A percentile compares a stretch with the other conserved stretches of the same genome.
Evolutionary conservation across 2,888 invertebrate genomes (phyloP).

Genomic region (Chrysina gloriosa): DNA sequence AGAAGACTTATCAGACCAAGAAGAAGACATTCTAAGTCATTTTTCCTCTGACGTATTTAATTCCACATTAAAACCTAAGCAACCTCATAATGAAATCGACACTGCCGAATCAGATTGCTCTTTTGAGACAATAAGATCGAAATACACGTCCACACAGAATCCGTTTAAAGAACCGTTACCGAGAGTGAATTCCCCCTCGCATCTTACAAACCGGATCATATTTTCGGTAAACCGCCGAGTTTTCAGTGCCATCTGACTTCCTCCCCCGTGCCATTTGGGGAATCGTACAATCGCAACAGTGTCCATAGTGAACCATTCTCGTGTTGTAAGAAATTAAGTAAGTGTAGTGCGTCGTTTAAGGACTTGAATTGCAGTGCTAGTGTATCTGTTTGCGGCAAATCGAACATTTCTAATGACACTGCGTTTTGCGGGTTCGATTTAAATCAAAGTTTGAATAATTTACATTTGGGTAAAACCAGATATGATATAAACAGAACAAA

Average conservation of each 20-base stretch:
- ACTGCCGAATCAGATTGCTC: conserved; percentile 41
- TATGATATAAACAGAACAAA: neutral
- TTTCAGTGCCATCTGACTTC: conserved; percentile 38
- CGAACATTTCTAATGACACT: neutral
- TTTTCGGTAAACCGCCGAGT: conserved; percentile 39
- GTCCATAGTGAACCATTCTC: neutral
- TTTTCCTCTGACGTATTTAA: conserved; percentile 14
- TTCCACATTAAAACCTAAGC: conserved; percentile 39
- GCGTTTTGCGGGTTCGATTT: conserved; percentile 34
- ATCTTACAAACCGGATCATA: conserved; percentile 14
- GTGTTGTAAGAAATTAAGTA: neutral
- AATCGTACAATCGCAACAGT: neutral
- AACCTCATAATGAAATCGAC: conserved; percentile 23
- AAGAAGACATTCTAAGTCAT: conserved; percentile 14
- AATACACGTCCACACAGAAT: neutral
- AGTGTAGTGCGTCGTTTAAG: neutral
- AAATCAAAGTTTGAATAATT: conserved; percentile 44
- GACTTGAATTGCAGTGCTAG: neutral
- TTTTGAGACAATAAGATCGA: conserved; percentile 30
- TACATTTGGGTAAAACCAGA: conserved; percentile 31
- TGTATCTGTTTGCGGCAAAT: neutral
- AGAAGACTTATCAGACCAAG: conserved; percentile 12
- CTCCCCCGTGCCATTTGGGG: conserved; percentile 33
- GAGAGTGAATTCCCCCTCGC: neutral
- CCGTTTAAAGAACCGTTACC: neutral